Conservation (phyloP, 2,113 vertebrate genomes). For the Girardinichthys multiradiatus region DNA sequence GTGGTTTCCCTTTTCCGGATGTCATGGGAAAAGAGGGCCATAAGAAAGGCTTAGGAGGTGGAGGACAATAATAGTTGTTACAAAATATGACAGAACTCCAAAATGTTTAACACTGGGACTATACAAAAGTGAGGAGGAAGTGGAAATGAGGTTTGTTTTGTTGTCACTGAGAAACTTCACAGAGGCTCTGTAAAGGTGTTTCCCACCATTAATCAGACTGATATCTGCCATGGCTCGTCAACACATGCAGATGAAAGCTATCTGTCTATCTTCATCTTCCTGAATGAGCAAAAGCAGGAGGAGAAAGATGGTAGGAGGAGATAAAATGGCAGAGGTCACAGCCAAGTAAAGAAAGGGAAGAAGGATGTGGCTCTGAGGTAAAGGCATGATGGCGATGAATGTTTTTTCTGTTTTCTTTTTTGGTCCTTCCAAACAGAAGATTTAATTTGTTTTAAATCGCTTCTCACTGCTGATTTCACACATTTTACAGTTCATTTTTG, state of each 20-base stretch:
- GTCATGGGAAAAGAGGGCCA: conserved; percentile 53
- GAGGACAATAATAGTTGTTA: conserved; percentile 10
- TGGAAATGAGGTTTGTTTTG: not conserved
- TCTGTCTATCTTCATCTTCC: conserved; percentile 58
- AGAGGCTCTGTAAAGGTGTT: conserved; percentile 14
- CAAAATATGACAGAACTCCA: conserved; percentile 28
- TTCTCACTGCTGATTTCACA: too few species aligned
- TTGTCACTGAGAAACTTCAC: not conserved
- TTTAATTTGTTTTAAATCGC: too few species aligned
- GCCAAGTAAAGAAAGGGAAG: conserved; percentile 23
- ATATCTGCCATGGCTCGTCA: conserved; percentile 38
- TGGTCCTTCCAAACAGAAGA: too few species aligned
- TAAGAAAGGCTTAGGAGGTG: conserved; percentile 11
- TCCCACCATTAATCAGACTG: conserved; percentile 8
- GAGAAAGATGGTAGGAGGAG: conserved; percentile 45
- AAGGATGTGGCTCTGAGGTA: not conserved
- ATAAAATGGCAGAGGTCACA: conserved; percentile 50
- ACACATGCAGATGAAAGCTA: conserved; percentile 41
- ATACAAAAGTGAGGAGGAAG: not conserved
- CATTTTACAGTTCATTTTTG: too few species aligned
- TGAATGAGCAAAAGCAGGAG: conserved; percentile 54
- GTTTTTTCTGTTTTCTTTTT: too few species aligned
- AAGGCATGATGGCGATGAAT: not conserved
- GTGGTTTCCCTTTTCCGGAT: conserved; percentile 72
- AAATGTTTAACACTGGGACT: not conserved